Percentiles rank a stretch among this genome's conserved stretches.
These are phyloP conservation scores for Mesochorus sp. DNA, from an alignment of 2,888 invertebrate species.

Conservation along the genomic window DNA sequence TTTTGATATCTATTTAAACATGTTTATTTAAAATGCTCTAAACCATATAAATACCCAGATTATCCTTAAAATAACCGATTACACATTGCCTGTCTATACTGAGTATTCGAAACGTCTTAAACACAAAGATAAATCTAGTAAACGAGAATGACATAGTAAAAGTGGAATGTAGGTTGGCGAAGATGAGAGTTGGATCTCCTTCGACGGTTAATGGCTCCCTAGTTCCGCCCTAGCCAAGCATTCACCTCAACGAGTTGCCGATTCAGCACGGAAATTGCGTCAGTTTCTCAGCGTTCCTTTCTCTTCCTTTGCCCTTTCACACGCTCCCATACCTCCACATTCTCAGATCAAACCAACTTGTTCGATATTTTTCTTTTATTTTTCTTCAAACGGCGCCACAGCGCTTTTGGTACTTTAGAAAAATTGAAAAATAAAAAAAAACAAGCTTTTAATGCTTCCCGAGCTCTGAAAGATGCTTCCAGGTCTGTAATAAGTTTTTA, in stretches of 20 bases:
- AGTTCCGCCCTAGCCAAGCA: slow-evolving; percentile 60
- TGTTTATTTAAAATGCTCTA: too few relatives aligned
- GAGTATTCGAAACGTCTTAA: not conserved
- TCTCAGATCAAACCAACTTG: not conserved
- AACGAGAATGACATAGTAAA: not conserved
- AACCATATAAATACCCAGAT: not conserved
- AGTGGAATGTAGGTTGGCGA: slow-evolving; percentile 12
- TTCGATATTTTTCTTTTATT: slow-evolving; percentile 7
- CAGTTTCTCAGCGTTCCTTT: slow-evolving; percentile 41
- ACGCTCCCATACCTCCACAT: not conserved
- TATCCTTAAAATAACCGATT: not conserved
- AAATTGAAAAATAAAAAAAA: slow-evolving; percentile 51
- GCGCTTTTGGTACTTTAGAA: not conserved
- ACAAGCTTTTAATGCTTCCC: slow-evolving; percentile 16
- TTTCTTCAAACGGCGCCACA: slow-evolving; percentile 8
- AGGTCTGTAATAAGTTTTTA: slow-evolving; percentile 7
- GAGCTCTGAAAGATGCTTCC: slow-evolving; percentile 17
- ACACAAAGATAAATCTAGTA: slow-evolving; percentile 1
- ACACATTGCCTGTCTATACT: not conserved
- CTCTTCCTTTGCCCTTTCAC: slow-evolving; percentile 2
- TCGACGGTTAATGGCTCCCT: slow-evolving; percentile 69
- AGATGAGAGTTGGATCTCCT: slow-evolving; percentile 18
- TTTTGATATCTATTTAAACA: too few relatives aligned
- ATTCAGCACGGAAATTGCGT: slow-evolving; percentile 68
- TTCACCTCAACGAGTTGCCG: slow-evolving; percentile 67